Evolutionary conservation across 2,888 invertebrate genomes (phyloP).

Genomic region (Lamproptera curius): DNA sequence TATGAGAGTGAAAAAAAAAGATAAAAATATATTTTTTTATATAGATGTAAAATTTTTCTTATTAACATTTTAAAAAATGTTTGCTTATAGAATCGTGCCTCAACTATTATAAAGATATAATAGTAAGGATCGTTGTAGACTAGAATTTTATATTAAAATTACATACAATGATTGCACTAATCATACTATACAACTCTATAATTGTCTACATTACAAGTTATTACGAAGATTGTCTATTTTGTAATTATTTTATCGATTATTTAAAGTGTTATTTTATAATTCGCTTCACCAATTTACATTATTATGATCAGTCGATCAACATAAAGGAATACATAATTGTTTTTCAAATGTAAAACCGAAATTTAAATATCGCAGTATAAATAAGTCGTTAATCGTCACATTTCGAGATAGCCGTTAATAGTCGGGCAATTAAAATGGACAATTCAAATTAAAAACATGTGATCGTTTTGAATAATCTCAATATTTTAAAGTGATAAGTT

Average conservation of each 20-base stretch:
- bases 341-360: not conserved
- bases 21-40: no score
- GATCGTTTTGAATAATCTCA: not conserved
- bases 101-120: no score
- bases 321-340: not conserved
- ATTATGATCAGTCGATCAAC: not conserved
- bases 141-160: no score
- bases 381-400: conserved; percentile 5
- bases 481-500: conserved; percentile 8
- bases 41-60: no score
- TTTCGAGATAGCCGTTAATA: conserved; percentile 3
- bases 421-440: conserved; percentile 10
- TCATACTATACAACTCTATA: no score
- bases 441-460: conserved; percentile 14
- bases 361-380: conserved; percentile 3
- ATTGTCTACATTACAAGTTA: no score
- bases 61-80: no score
- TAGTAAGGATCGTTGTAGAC: no score
- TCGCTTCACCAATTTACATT: not conserved
- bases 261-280: conserved; percentile 9
- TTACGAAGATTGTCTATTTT: not conserved
- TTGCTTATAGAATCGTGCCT: no score
- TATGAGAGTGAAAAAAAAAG: no score
- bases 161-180: no score
- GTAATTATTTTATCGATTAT: conserved; percentile 1